Percentiles rank a stretch among this genome's conserved stretches.
phyloP scores from a whole-genome alignment of 2,888 invertebrate species.

The Clitarchus hookeri region DNA sequence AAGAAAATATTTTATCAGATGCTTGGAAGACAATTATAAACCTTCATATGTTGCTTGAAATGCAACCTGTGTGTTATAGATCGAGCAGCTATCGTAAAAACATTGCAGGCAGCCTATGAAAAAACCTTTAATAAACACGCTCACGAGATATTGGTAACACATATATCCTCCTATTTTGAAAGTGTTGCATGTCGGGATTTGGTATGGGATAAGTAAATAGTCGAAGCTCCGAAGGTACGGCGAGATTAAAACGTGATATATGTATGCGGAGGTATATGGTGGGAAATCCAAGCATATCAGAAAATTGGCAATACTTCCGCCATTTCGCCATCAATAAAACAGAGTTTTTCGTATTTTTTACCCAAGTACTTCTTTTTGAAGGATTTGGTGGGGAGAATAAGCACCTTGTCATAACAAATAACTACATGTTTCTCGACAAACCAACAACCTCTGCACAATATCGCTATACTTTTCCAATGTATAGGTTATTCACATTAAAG shows the following conservation, averaged over 20 bases:
- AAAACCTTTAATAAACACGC: background rate
- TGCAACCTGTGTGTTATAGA: background rate
- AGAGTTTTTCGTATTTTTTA: background rate
- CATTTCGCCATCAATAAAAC: background rate
- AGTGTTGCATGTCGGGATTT: too few species aligned
- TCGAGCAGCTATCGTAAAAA: background rate
- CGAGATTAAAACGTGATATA: background rate
- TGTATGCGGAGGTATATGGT: background rate
- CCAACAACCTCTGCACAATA: background rate
- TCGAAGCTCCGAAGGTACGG: background rate
- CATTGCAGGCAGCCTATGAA: background rate
- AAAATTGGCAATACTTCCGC: background rate
- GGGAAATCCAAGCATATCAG: background rate
- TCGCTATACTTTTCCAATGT: constrained; percentile 26
- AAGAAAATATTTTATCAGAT: constrained; percentile 28
- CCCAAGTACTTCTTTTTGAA: background rate
- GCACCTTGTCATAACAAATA: background rate
- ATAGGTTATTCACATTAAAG: background rate
- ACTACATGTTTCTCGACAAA: background rate
- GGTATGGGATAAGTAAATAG: too few species aligned
- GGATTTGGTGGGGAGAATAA: background rate
- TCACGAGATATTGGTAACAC: background rate
- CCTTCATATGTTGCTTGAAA: background rate
- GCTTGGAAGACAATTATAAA: constrained; percentile 20
- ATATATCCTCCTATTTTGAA: too few species aligned